Base-by-base conservation (phyloP, 2,888 invertebrate genomes). In the Cataglyphis livida region DNA sequence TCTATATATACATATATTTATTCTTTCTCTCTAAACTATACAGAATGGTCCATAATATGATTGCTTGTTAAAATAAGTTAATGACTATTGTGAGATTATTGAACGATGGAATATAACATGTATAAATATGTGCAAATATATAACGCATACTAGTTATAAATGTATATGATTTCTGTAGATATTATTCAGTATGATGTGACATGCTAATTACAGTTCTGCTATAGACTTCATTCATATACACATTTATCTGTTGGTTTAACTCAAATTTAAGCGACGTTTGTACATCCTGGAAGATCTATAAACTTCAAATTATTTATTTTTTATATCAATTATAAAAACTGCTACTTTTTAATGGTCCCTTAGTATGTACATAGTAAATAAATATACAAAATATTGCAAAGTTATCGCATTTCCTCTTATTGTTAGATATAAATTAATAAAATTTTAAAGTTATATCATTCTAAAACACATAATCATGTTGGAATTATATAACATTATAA, bases 21-120 rank as follows among this genome's bases (percentile, higher is more conserved):
- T 90, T 90, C 38, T 48, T 85, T 65, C 54, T 84, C 71, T 76
- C 68, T 62, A 89, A 90, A 86, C 87, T 90, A 86, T 90, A 90
- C 88, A 90, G 83, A 83, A 85, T 90, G 90, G 90, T 90, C 86
- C 87, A 86, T 81, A 84, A 74, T 71, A 75, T 83, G 78, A 86
- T 79, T 82, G 65, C 81, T 85, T 78, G 70, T 73, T 76, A 85
- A 62, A 85, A 86, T 87, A 85, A 89, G 81, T 88, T 88, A 84
- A 32, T 48, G 74, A 88, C 79, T 81, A 83, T 84, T 9, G 65
- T 9, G 65, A 85, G 71, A 83, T 71, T 66, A 83, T 81, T 66
- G 44, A 65, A 28, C 61, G 64, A 64, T 62, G 48, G 74, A 75
- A 76, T 44, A 75, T 3, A 41, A 75, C 35, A 32, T n/a, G n/a